Percentiles rank a stretch among this genome's conserved stretches.
phyloP scores from a whole-genome alignment of 2,113 vertebrate genomes.

The Paralichthys olivaceus region DNA sequence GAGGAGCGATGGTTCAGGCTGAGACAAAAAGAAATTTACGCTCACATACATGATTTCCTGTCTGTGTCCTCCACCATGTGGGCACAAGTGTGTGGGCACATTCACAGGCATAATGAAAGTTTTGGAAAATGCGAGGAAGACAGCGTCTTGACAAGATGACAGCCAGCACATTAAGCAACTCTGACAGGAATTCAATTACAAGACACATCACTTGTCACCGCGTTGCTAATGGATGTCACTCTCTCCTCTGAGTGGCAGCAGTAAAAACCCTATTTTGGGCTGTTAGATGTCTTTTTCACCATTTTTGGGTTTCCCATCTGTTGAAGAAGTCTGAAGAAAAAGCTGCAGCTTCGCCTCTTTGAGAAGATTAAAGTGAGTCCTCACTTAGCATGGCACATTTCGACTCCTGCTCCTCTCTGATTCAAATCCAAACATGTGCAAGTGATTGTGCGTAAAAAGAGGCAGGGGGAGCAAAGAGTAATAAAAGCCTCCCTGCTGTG shows the following conservation, averaged over 20 bases:
- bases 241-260: conserved; percentile 19
- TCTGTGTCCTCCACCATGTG: conserved; percentile 33
- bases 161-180: conserved; percentile 60
- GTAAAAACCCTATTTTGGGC: conserved; percentile 43
- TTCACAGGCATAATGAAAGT: conserved; percentile 57
- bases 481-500: not conserved
- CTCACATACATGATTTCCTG: conserved; percentile 24
- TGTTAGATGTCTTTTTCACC: conserved; percentile 25
- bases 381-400: conserved; percentile 34
- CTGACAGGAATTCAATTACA: conserved; percentile 70
- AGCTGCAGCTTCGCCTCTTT: conserved; percentile 34
- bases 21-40: conserved; percentile 32
- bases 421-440: conserved; percentile 50
- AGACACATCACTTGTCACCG: conserved; percentile 60
- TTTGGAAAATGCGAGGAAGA: conserved; percentile 55
- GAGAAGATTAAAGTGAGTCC: conserved; percentile 36
- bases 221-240: conserved; percentile 47
- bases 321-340: not conserved
- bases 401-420: conserved; percentile 31
- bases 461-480: not conserved
- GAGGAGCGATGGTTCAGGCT: conserved; percentile 28
- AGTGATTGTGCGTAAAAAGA: conserved; percentile 1
- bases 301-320: conserved; percentile 24
- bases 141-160: conserved; percentile 62
- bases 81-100: conserved; percentile 57